Conservation (phyloP, 2,113 vertebrate genomes). For the Ctenodactylus gundi region DNA sequence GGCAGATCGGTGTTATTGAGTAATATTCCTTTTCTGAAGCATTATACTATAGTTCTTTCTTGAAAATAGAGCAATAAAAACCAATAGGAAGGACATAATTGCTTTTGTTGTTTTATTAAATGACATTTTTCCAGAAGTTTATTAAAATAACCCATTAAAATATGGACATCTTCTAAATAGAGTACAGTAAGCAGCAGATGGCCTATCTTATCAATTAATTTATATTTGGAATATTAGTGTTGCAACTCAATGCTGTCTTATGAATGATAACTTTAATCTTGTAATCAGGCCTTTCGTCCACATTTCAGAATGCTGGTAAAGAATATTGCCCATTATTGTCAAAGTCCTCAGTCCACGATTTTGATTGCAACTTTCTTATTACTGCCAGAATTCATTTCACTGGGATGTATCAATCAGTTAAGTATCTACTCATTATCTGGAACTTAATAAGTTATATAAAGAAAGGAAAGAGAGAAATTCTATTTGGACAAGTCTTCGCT, state of each 20-base stretch:
- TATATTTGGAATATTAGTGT: neutral
- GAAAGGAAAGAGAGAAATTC: neutral
- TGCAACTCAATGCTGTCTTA: neutral
- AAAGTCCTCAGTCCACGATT: neutral
- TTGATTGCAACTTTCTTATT: neutral
- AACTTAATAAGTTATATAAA: neutral
- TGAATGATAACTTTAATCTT: too few relatives aligned
- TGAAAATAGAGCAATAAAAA: too few relatives aligned
- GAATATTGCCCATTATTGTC: neutral
- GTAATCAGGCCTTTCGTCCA: neutral
- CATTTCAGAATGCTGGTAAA: neutral
- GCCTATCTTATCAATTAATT: neutral
- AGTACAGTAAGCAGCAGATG: neutral
- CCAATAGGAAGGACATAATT: too few relatives aligned
- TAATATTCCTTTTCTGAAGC: neutral
- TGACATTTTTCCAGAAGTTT: neutral
- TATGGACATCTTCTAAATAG: neutral
- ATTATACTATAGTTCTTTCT: neutral
- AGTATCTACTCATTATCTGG: neutral
- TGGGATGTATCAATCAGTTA: neutral
- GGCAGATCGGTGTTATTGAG: neutral
- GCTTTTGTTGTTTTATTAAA: neutral
- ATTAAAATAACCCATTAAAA: conserved; percentile 19
- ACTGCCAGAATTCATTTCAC: neutral
- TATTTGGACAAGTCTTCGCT: neutral